Evolutionary conservation across 2,113 vertebrate genomes (phyloP).

Genomic region (Myiozetetes cayanensis): DNA sequence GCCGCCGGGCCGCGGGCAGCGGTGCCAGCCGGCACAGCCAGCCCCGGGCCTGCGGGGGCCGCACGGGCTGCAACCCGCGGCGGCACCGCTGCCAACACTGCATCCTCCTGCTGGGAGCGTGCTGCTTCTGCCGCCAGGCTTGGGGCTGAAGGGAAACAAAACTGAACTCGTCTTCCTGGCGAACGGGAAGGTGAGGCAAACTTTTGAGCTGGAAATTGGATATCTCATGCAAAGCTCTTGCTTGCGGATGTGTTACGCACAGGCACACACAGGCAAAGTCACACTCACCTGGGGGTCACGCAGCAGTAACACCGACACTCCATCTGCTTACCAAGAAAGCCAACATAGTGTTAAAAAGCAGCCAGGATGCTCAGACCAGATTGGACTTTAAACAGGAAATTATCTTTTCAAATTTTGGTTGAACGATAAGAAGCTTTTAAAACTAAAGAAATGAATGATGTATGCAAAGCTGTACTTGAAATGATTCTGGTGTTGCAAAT

Average conservation of each 20-base stretch:
- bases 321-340: slow-evolving; percentile 39
- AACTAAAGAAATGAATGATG: slow-evolving; percentile 67
- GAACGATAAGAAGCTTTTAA: slow-evolving; percentile 76
- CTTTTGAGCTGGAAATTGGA: background rate
- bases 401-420: slow-evolving; percentile 63
- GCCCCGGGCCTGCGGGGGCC: background rate
- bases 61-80: background rate
- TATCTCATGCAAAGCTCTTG: background rate
- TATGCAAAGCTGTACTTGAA: slow-evolving; percentile 76
- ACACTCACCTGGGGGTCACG: slow-evolving; percentile 36
- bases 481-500: slow-evolving; percentile 79
- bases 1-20: background rate
- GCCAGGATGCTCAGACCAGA: slow-evolving; percentile 45
- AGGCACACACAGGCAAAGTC: background rate
- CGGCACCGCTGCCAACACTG: background rate
- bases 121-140: background rate
- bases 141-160: background rate
- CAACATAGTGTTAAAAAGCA: slow-evolving; percentile 62
- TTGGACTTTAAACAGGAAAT: slow-evolving; percentile 61
- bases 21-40: fast-evolving
- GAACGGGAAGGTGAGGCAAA: background rate
- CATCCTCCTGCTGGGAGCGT: background rate
- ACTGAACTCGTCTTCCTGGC: background rate
- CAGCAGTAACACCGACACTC: background rate
- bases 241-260: background rate